These are phyloP conservation scores for Calyptommatus sinebrachiatus DNA, from an alignment of 2,113 vertebrate species.

Conservation along the genomic window DNA sequence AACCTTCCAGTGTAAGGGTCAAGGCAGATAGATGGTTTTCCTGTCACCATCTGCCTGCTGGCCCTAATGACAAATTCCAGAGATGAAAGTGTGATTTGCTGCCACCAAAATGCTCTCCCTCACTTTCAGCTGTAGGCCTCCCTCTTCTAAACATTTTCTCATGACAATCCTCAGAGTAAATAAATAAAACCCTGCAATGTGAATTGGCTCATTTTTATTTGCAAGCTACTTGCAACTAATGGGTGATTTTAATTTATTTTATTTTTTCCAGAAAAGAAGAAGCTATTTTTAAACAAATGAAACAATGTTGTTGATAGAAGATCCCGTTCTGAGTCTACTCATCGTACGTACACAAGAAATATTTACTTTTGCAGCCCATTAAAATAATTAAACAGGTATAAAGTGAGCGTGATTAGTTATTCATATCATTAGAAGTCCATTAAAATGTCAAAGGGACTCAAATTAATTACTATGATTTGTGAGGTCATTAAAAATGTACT, in stretches of 20 bases:
- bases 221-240: neutral
- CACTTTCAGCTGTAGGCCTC: neutral
- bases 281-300: neutral
- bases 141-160: neutral
- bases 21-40: neutral
- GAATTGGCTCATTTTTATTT: neutral
- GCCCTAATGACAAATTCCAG: neutral
- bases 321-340: neutral
- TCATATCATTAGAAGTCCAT: constrained; percentile 29
- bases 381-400: constrained; percentile 30
- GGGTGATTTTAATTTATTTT: neutral
- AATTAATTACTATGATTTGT: constrained; percentile 31
- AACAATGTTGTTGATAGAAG: neutral
- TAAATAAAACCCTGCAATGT: neutral
- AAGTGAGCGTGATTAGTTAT: constrained; percentile 21
- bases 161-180: neutral
- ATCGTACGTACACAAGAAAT: constrained; percentile 3
- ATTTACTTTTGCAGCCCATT: constrained; percentile 11
- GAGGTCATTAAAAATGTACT: constrained; percentile 31
- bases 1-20: neutral
- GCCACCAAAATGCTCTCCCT: neutral
- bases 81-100: neutral
- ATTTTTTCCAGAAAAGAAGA: neutral
- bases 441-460: constrained; percentile 13
- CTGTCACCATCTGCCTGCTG: neutral